Conservation (phyloP, 2,113 vertebrate genomes). For the Apteryx owenii region DNA sequence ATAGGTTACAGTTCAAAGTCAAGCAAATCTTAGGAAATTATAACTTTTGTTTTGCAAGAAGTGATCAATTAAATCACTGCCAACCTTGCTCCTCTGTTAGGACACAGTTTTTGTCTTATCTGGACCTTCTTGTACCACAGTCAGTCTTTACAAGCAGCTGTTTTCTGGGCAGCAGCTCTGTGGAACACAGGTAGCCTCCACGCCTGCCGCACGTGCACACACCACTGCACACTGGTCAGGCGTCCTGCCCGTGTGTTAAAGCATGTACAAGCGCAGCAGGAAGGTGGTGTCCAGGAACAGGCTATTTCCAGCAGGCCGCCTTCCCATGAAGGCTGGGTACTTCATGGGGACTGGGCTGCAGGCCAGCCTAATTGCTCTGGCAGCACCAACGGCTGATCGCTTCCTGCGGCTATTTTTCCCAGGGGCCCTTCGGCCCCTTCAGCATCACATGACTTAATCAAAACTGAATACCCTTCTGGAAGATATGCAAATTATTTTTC, state of each 20-base stretch:
- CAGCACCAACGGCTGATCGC: slow-evolving; percentile 23
- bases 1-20: not conserved
- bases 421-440: slow-evolving; percentile 56
- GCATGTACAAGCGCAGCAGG: not conserved
- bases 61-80: not conserved
- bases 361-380: slow-evolving; percentile 71
- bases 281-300: not conserved
- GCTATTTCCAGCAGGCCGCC: not conserved
- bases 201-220: fast-evolving
- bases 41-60: not conserved
- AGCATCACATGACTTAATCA: slow-evolving; percentile 64
- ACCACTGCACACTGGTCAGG: fast-evolving
- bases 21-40: not conserved
- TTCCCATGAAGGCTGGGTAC: not conserved
- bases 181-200: too few species aligned
- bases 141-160: not conserved
- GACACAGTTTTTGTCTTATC: not conserved
- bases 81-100: not conserved
- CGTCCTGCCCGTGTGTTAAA: not conserved
- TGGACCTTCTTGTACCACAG: not conserved
- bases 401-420: slow-evolving; percentile 67
- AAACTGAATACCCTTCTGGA: slow-evolving; percentile 66
- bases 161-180: not conserved
- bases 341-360: slow-evolving; percentile 38
- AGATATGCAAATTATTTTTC: slow-evolving; percentile 71